Percentiles rank a stretch among this genome's conserved stretches.
Conservation (phyloP, 2,888 invertebrate genomes). For the Agriopis aurantiaria region DNA sequence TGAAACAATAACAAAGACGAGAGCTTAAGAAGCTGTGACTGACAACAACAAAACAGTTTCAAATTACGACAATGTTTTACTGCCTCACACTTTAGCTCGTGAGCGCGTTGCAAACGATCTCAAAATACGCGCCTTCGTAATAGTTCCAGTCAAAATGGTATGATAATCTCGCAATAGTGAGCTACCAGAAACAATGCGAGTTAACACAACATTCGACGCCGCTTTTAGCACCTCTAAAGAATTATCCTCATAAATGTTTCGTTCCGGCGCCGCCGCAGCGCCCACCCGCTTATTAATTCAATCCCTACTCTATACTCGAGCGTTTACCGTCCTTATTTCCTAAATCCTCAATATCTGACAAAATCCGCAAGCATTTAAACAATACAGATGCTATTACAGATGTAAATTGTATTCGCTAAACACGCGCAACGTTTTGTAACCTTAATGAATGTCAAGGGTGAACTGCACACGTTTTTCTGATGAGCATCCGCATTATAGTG, state of each 20-base stretch:
- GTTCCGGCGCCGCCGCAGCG: slow-evolving; percentile 47
- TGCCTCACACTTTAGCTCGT: slow-evolving; percentile 16
- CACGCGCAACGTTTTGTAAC: slow-evolving; percentile 32
- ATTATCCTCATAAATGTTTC: slow-evolving; percentile 62
- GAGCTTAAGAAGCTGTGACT: background rate
- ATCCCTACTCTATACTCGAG: slow-evolving; percentile 52
- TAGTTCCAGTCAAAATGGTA: slow-evolving; percentile 44
- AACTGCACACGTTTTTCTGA: slow-evolving; percentile 50
- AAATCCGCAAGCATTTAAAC: slow-evolving; percentile 56
- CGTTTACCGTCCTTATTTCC: slow-evolving; percentile 54
- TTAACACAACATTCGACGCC: slow-evolving; percentile 50
- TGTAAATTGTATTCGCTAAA: slow-evolving; percentile 57
- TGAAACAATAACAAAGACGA: background rate
- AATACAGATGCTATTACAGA: slow-evolving; percentile 57
- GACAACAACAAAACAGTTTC: slow-evolving; percentile 17
- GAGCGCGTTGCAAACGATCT: slow-evolving; percentile 25
- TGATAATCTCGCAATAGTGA: slow-evolving; percentile 48
- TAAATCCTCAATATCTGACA: slow-evolving; percentile 45
- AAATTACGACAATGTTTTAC: slow-evolving; percentile 14
- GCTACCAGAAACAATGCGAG: slow-evolving; percentile 55
- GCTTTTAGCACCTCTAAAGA: slow-evolving; percentile 57
- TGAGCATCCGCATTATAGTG: slow-evolving; percentile 49
- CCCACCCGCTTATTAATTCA: slow-evolving; percentile 45
- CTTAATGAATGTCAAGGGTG: slow-evolving; percentile 61
- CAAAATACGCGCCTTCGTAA: slow-evolving; percentile 29